Base-by-base conservation (phyloP, 2,113 vertebrate genomes). In the Excalfactoria chinensis region DNA sequence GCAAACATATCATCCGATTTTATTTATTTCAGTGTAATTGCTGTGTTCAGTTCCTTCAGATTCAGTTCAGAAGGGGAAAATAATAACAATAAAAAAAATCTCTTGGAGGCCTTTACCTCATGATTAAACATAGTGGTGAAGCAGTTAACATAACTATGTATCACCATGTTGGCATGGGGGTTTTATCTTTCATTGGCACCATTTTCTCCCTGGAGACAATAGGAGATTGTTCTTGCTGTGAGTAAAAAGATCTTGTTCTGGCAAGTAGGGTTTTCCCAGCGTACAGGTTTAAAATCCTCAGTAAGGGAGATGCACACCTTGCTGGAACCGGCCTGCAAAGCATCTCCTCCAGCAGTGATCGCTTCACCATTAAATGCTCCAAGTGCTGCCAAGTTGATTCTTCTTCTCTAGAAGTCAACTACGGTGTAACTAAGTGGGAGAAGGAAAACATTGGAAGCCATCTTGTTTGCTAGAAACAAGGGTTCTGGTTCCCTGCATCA, bases 171-270 rank as follows among this genome's bases (percentile, higher is more conserved):
- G 95, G 96, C 96, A 96, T 46, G 34, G 87, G 51, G 40, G 75
- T 95, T 68, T 92, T 82, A 59, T 96, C 81, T 96, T 97, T 96
- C 95, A 91, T 89, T 97, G 97, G 97, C 97, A 97, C 81, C 18
- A 17, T 79, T 90, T 97, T 93, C 82, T 89, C 94, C 96, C 95
- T 0, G 0, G 95, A 97, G 93, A 98, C 98, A 98, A 98, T 96
- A 96, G 97, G 84, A 97, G 96, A 97, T 97, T 98, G 97, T 98
- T 97, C 93, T 96, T 14, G 0, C 51, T 88, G 79, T 49, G 78
- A 56, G 51, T 88, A 92, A 93, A 93, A 95, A 95, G 90, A 86
- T 96, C 97, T 94, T 98, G 98, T 98, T 92, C 97, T 97, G 97
- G 97, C 97, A 98, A 95, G 97, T 94, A 95, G 66, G 88, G 71